These are phyloP conservation scores for Excalfactoria chinensis DNA, from an alignment of 2,113 vertebrate genomes.

Conservation along the genomic window DNA sequence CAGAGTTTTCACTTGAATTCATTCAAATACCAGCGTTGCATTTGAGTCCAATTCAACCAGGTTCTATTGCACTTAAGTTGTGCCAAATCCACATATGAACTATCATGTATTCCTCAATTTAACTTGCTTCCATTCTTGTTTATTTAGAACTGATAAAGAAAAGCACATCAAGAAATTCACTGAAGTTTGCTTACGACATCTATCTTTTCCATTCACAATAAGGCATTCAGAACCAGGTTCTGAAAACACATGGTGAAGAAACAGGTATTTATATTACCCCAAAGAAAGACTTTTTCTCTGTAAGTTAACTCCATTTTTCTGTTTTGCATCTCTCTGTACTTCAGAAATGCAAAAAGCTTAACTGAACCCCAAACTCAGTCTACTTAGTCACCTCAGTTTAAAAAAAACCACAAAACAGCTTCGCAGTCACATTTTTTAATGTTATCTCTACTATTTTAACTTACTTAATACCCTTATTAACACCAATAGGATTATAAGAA, in stretches of 20 bases:
- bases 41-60: background rate
- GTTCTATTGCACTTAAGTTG: background rate
- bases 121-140: background rate
- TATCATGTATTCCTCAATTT: background rate
- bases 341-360: background rate
- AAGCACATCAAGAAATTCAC: background rate
- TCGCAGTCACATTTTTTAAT: background rate
- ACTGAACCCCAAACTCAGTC: background rate
- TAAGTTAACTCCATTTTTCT: background rate
- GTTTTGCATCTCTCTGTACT: background rate
- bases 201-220: background rate
- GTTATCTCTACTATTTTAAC: background rate
- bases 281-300: background rate
- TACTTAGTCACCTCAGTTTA: background rate
- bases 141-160: background rate
- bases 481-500: background rate
- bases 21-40: background rate
- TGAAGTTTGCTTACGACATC: background rate
- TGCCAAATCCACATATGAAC: background rate
- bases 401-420: background rate
- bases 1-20: rapidly evolving
- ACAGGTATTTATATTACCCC: background rate
- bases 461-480: background rate
- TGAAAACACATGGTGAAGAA: background rate
- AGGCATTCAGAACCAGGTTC: background rate